Percentiles rank a stretch among this genome's conserved stretches.
Evolutionary conservation across 2,888 invertebrate species (phyloP).

Genomic region (Harpalus rufipes): DNA sequence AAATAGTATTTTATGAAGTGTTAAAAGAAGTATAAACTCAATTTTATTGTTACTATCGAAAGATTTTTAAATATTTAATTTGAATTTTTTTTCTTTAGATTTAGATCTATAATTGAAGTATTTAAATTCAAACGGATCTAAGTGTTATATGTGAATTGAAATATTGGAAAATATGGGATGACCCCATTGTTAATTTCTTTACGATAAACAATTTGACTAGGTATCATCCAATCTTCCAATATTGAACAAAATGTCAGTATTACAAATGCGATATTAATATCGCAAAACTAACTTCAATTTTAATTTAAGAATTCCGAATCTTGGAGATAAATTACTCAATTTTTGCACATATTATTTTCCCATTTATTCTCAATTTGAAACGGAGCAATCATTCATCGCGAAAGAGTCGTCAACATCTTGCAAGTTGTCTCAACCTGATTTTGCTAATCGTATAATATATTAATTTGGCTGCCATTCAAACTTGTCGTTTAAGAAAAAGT

Average conservation of each 20-base stretch:
- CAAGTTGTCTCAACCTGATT: constrained; percentile 26
- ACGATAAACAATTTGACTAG: too few relatives aligned
- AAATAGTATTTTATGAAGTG: neutral
- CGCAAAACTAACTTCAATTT: neutral
- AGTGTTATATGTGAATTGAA: too few relatives aligned
- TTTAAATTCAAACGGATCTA: too few relatives aligned
- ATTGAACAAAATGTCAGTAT: neutral
- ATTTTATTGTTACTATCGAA: too few relatives aligned
- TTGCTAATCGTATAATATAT: constrained; percentile 42
- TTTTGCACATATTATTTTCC: neutral
- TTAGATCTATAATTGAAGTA: too few relatives aligned
- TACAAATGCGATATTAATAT: too few relatives aligned
- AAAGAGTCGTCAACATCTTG: neutral
- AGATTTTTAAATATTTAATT: too few relatives aligned
- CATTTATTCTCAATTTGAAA: neutral
- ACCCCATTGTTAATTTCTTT: too few relatives aligned
- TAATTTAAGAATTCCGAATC: neutral
- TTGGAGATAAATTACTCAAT: neutral
- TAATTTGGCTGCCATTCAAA: constrained; percentile 48
- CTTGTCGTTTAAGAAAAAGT: constrained; percentile 52
- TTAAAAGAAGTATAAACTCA: neutral
- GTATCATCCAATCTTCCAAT: too few relatives aligned
- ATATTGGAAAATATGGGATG: too few relatives aligned
- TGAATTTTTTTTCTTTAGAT: too few relatives aligned
- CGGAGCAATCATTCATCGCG: neutral